Evolutionary conservation across 2,888 invertebrate genomes (phyloP).

Genomic region (Acanthoscelides obtectus): DNA sequence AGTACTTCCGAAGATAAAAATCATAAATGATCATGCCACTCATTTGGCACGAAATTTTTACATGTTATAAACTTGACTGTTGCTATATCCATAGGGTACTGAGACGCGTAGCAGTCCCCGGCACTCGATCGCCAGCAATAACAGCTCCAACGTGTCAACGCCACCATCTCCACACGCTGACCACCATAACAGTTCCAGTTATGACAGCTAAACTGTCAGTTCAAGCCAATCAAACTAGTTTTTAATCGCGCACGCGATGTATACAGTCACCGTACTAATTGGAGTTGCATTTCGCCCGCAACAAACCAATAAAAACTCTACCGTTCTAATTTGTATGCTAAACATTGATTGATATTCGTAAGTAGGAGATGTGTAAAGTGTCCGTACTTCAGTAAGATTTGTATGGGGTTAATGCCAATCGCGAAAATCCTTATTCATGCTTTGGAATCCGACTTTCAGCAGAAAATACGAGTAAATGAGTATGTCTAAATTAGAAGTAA

Average conservation of each 20-base stretch:
- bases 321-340: background rate
- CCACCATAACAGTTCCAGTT: conserved; percentile 61
- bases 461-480: too few species aligned
- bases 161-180: conserved; percentile 66
- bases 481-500: too few species aligned
- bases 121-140: conserved; percentile 69
- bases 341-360: too few species aligned
- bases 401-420: background rate
- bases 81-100: conserved; percentile 35
- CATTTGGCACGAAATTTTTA: too few species aligned
- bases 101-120: conserved; percentile 55
- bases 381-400: background rate
- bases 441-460: too few species aligned
- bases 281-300: background rate
- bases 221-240: background rate
- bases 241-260: background rate
- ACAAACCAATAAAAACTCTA: conserved; percentile 10
- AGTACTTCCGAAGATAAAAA: too few species aligned
- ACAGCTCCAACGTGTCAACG: conserved; percentile 69
- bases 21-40: too few species aligned
- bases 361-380: background rate
- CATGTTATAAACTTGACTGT: too few species aligned
- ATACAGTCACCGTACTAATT: background rate
- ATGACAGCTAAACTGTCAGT: conserved; percentile 53
- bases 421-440: too few species aligned